Base-by-base conservation (phyloP, 2,113 vertebrate genomes). In the Ptychochromis oligacanthus region DNA sequence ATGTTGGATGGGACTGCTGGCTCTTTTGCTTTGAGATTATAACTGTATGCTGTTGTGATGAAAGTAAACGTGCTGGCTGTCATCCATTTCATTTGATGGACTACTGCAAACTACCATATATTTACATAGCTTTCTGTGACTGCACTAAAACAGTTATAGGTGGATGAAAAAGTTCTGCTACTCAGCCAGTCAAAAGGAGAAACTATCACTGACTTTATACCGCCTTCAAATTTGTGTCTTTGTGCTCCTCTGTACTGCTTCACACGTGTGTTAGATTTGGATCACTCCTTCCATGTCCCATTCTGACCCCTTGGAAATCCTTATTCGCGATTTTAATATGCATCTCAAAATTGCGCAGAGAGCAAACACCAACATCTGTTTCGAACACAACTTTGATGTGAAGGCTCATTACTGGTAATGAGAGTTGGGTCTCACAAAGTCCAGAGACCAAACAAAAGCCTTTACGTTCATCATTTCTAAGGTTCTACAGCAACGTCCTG, bases 211-310 rank as follows among this genome's bases (percentile, higher is more conserved):
- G 0, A 7, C 49, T 70, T 70, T 49, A 49, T 18, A 1, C 22
- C 18, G 38, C 1, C 5, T 49, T 49, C 49, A 67, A 46, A 18
- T 36, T 0, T 28, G 15, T 7, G 5, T 67, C 40, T 18, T 67
- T 46, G 22, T 24, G 10, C 11, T 6, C 22, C 1, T 18, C 40
- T 4, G 64, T 40, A 26, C 8, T 18, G 49, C 15, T 49, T 49
- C 14, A 18, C 5, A 6, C 6, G 7, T 46, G n/a, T 10, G 7
- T 10, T 65, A 46, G 2, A 24, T 17, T 43, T 46, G 14, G 36
- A 46, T 67, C 38, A 26, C 22, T 46, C 40, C 64, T 67, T 0
- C 28, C 64, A 4, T 0, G 22, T 49, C 40, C 4, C 15, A 0
- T 28, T 70, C 22, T 11, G 40, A 70, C 15, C 40, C 64, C 64